Base-by-base conservation (phyloP, 2,888 invertebrate species). In the Ischnus inquisitorius region DNA sequence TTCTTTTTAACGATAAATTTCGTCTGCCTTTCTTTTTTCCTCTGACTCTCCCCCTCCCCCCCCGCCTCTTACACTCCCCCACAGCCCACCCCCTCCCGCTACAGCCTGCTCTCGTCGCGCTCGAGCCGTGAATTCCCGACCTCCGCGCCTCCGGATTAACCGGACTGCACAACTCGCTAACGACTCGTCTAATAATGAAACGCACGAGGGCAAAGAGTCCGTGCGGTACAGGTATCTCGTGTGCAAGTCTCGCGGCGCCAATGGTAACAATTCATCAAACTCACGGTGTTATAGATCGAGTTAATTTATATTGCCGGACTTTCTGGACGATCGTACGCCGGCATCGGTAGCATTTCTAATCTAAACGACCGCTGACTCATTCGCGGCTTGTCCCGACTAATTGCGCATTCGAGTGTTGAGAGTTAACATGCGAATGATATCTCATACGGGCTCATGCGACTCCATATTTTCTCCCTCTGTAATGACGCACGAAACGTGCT, bases 1-100 rank as follows among this genome's bases (percentile, higher is more conserved):
- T 93, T 92, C 92, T 93, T 93, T 93, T 93, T 92, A 91, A 90
- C 93, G 92, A 93, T 93, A 93, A 93, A 93, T 54, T 93, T 93
- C 89, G 88, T 89, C 89, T 89, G 86, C 88, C 84, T 87, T 85
- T 87, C 84, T 88, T 85, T 79, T 74, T 84, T 84, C 62, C 62
- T 43, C 19, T 72, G 60, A 51, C 62, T 69, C 62, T 65, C 69
- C 48, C 46, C 72, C 46, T 68, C 22, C n/a, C 60, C 39, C 64
- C n/a, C 48, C 46, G n/a, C 43, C 46, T 22, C 12, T 10, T 28
- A 72, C 71, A 19, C 22, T 22, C 39, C 57, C 65, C 16, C 22
- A 41, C 14, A 34, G 51, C 72, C 54, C 54, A 60, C 64, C 48
- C 71, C 57, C 64, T 10, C 79, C 62, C 43, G 54, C 75, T 54